Conservation (phyloP, 2,797 vertebrate species). For the Geotrypetes seraphini region DNA sequence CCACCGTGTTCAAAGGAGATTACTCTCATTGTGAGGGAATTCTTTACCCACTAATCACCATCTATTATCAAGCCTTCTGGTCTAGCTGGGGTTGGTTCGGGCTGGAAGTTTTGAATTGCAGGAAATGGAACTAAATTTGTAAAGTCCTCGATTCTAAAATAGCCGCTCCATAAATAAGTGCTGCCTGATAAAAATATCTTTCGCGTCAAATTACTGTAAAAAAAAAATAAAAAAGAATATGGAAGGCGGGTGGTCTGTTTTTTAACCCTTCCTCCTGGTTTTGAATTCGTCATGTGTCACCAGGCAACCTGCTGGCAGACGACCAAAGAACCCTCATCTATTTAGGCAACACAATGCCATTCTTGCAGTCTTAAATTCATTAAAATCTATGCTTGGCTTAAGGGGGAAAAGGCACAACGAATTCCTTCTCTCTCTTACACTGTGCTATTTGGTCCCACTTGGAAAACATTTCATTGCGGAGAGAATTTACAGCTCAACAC, state of each 20-base stretch:
- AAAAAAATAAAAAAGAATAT: no score
- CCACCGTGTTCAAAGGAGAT: no score
- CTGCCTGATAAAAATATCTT: constrained; percentile 35
- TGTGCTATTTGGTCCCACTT: background rate
- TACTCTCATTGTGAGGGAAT: no score
- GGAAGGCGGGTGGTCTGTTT: no score
- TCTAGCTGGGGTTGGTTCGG: constrained; percentile 5
- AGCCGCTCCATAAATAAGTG: constrained; percentile 29
- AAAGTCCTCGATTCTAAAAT: constrained; percentile 25
- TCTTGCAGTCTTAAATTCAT: constrained; percentile 5
- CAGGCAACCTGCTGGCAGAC: constrained; percentile 32
- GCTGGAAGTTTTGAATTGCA: constrained; percentile 5
- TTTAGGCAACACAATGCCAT: constrained; percentile 20
- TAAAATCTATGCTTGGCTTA: background rate
- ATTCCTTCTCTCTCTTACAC: background rate
- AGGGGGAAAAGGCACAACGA: accelerated
- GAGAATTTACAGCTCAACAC: constrained; percentile 11
- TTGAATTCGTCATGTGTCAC: constrained; percentile 24
- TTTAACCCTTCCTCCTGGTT: constrained; percentile 27
- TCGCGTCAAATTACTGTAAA: constrained; percentile 16
- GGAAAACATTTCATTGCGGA: background rate
- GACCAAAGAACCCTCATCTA: constrained; percentile 16
- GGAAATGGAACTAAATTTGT: constrained; percentile 12
- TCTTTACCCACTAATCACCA: no score
- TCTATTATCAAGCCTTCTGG: background rate